Percentiles rank a stretch among this genome's conserved stretches.
Conservation (phyloP, 2,113 vertebrate species). For the Catharus minimus region DNA sequence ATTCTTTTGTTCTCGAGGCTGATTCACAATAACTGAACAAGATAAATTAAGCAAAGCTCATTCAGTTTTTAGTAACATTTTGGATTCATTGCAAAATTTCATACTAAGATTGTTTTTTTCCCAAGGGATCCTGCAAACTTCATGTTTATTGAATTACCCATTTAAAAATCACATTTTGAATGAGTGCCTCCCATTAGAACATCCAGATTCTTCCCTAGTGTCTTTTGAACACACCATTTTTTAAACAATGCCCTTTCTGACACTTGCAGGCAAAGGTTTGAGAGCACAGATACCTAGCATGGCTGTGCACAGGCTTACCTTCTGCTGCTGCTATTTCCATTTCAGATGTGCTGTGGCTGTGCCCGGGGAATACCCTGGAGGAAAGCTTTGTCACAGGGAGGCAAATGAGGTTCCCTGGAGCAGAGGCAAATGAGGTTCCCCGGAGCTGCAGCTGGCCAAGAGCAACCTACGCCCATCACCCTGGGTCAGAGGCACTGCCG, state of each 20-base stretch:
- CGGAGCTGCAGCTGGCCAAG: neutral
- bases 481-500: rapidly evolving
- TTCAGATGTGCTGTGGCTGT: neutral
- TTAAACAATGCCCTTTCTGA: neutral
- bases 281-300: neutral
- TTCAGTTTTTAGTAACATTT: neutral
- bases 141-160: neutral
- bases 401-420: conserved; percentile 7
- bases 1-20: neutral
- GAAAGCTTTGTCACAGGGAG: conserved; percentile 14
- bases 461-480: neutral
- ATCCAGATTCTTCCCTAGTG: neutral
- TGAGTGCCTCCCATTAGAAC: neutral
- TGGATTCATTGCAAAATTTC: neutral
- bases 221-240: neutral
- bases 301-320: neutral
- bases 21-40: neutral
- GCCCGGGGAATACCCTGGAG: conserved; percentile 30
- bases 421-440: conserved; percentile 31
- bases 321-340: conserved; percentile 45
- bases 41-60: neutral
- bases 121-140: neutral
- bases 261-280: neutral
- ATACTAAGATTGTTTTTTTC: neutral
- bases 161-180: neutral